A percentile compares a stretch with the other conserved stretches of the same genome.
Evolutionary conservation across 53 echinoderm and acorn worm genomes (phyloP).

Genomic region (Stichopus horrens): DNA sequence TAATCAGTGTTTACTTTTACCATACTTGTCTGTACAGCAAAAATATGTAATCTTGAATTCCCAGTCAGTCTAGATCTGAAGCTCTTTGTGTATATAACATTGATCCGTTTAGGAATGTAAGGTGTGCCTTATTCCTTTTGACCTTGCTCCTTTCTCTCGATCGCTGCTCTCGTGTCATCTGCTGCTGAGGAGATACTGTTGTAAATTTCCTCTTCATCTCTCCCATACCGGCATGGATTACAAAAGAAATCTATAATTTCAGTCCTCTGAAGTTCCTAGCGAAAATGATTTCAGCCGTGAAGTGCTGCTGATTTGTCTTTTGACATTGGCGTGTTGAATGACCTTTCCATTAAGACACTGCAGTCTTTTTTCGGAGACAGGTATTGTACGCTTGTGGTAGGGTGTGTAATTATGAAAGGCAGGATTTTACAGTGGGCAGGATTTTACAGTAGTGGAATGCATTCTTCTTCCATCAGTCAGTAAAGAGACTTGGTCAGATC

Average conservation of each 20-base stretch:
- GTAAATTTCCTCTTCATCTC: neutral
- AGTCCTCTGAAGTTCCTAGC: neutral
- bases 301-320: slow-evolving; percentile 10
- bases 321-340: neutral
- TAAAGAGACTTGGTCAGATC: too few species aligned
- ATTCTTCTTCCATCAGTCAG: too few species aligned
- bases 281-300: slow-evolving; percentile 8
- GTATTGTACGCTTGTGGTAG: neutral
- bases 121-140: too few species aligned
- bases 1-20: too few species aligned
- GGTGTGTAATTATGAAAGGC: neutral
- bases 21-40: too few species aligned
- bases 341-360: slow-evolving; percentile 10
- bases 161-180: too few species aligned
- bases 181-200: neutral
- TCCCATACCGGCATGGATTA: neutral
- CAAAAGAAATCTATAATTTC: slow-evolving; percentile 38
- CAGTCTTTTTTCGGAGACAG: neutral
- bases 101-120: too few species aligned
- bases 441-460: too few species aligned
- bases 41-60: too few species aligned
- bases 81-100: too few species aligned
- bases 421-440: neutral
- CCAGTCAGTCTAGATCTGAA: too few species aligned
- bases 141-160: too few species aligned